phyloP scores from a whole-genome alignment of 2,113 vertebrate species.

The Clupea harengus region DNA sequence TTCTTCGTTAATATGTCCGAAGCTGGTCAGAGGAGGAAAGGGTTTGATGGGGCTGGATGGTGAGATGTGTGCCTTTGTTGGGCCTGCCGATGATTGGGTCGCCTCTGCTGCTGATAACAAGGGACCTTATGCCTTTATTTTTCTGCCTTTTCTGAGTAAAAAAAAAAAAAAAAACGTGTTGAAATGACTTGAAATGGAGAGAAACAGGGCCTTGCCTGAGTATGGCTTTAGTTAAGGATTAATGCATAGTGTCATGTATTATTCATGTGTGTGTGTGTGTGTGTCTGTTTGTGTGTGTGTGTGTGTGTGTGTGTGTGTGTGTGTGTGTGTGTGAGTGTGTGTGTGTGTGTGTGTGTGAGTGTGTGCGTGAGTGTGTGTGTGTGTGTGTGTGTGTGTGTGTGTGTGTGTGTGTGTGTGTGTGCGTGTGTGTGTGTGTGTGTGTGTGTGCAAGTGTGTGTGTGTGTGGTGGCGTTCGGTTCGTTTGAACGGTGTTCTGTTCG shows the following conservation, averaged over 20 bases:
- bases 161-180: background rate
- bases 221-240: background rate
- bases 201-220: background rate
- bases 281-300: too few species aligned
- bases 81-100: background rate
- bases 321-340: background rate
- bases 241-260: background rate
- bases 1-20: background rate
- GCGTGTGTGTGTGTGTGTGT: background rate
- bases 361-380: too few species aligned
- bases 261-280: too few species aligned
- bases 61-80: background rate
- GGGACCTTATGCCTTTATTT: background rate
- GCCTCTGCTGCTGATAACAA: background rate
- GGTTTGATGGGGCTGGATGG: background rate
- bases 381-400: too few species aligned
- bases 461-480: background rate
- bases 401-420: background rate
- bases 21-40: background rate
- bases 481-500: background rate
- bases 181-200: background rate
- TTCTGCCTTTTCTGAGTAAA: background rate
- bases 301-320: background rate
- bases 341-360: background rate
- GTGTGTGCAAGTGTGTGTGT: background rate